Conservation (phyloP, 2,797 vertebrate species). For the Protonibea diacanthus region DNA sequence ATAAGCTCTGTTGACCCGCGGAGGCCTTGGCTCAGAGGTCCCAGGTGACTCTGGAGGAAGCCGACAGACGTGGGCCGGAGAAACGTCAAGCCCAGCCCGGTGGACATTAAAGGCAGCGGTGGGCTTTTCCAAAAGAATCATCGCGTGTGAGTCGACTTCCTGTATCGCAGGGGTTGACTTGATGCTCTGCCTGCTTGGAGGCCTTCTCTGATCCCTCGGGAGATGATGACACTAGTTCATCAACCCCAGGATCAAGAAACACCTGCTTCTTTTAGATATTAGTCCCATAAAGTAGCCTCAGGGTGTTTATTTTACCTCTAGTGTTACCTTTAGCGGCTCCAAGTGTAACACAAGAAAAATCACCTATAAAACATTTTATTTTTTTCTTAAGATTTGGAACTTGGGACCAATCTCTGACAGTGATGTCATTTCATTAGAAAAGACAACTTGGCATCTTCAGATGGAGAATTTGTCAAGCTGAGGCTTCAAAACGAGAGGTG, state of each 20-base stretch:
- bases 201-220: constrained; percentile 20
- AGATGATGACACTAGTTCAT: constrained; percentile 48
- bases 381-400: neutral
- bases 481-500: constrained; percentile 3
- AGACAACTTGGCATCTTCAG: constrained; percentile 3
- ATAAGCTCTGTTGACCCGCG: constrained; percentile 57
- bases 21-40: constrained; percentile 36
- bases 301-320: constrained; percentile 32
- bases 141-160: constrained; percentile 75
- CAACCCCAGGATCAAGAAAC: constrained; percentile 35
- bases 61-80: constrained; percentile 37
- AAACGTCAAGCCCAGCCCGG: constrained; percentile 33
- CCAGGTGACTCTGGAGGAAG: constrained; percentile 72
- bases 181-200: constrained; percentile 44
- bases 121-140: constrained; percentile 61
- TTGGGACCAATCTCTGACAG: neutral
- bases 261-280: constrained; percentile 49
- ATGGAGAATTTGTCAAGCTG: constrained; percentile 4
- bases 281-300: neutral
- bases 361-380: constrained; percentile 15
- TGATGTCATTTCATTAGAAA: constrained; percentile 25
- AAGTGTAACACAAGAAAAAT: neutral
- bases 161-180: constrained; percentile 41
- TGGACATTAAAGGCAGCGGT: constrained; percentile 42
- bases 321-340: constrained; percentile 10